Base-by-base conservation (phyloP, 2,113 vertebrate genomes). In the Caranx ignobilis region DNA sequence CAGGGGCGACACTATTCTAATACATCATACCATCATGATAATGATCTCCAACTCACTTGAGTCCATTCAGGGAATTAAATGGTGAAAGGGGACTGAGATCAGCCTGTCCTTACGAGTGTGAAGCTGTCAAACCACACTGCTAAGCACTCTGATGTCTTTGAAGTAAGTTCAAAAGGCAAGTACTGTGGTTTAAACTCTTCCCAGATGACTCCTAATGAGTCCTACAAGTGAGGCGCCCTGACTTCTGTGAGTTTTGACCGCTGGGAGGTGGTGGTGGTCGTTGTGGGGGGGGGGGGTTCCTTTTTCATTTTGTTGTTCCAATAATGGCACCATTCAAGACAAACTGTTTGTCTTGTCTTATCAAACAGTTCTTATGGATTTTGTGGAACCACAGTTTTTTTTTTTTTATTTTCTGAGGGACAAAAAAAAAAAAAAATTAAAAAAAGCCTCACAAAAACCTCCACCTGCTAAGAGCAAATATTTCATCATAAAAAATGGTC, bases 61-160 rank as follows among this genome's bases (percentile, higher is more conserved):
- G 84, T 92, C 88, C 83, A 90, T 94, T 94, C 89, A 82, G 82
- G 76, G 89, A 94, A 92, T 93, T 93, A 88, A 94, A 93, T 92
- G 83, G 87, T 64, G 75, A 83, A 87, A 83, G 84, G 84, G 80
- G 85, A 85, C 82, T 86, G 89, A 90, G 85, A 92, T 89, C 92
- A 91, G 76, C 35, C 70, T 81, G 84, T 89, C 89, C 88, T 93
- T 80, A 88, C 34, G 81, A 91, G 81, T 68, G 76, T 72, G 73
- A 82, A 76, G 75, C 68, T 83, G 88, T 90, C 75, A 83, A 84
- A 85, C 81, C 78, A 75, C 76, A 37, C 73, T 31, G 54, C 88
- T 89, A 85, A 87, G 88, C 78, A 82, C 80, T 82, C 68, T 75
- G 75, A 89, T 83, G 87, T 83, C 87, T 89, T 90, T 91, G 81